Conservation (phyloP, 2,888 invertebrate genomes). For the Eudemis profundana region DNA sequence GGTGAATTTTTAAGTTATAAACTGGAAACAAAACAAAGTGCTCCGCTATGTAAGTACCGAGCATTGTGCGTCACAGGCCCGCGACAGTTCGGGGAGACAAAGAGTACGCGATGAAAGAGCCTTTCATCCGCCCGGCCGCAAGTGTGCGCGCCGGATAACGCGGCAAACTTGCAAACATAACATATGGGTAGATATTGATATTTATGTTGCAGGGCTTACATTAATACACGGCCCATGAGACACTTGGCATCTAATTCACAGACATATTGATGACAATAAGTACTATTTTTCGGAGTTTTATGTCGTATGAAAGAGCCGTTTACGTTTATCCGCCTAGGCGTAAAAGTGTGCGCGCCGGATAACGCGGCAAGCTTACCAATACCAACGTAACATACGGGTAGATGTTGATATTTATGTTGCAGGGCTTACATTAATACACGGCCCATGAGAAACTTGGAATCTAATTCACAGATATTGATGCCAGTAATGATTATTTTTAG, state of each 20-base stretch:
- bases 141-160: conserved; percentile 20
- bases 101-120: conserved; percentile 6
- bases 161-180: neutral
- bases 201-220: too few relatives aligned
- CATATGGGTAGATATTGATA: neutral
- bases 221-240: too few relatives aligned
- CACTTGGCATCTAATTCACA: too few relatives aligned
- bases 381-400: neutral
- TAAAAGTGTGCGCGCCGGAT: conserved; percentile 19
- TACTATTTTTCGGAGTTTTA: too few relatives aligned
- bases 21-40: conserved; percentile 20
- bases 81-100: conserved; percentile 16
- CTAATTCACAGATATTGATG: too few relatives aligned
- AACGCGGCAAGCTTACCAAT: conserved; percentile 1
- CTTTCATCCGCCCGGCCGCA: neutral
- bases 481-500: too few relatives aligned
- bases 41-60: conserved; percentile 10
- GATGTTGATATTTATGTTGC: too few relatives aligned
- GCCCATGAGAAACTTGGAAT: too few relatives aligned
- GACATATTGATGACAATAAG: too few relatives aligned
- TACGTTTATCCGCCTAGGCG: neutral
- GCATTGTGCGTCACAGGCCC: conserved; percentile 6
- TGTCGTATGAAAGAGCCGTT: conserved; percentile 19
- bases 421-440: too few relatives aligned
- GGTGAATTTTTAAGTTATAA: conserved; percentile 15